phyloP scores from a whole-genome alignment of 2,797 vertebrate genomes.

The Pelobates cultripes region DNA sequence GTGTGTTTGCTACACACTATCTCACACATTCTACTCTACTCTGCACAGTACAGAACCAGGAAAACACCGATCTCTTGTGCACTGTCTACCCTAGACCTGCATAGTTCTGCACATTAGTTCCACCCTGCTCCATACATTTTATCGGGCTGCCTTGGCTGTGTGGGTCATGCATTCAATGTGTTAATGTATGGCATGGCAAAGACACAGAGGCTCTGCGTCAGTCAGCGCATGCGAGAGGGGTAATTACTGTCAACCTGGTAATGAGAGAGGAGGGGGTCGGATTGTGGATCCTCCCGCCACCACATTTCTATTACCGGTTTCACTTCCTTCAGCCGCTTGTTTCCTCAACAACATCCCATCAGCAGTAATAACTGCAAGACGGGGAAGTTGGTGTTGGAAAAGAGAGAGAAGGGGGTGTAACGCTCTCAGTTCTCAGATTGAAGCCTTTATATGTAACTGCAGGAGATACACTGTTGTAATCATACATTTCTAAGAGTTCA shows the following conservation, averaged over 20 bases:
- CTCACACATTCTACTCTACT: no score
- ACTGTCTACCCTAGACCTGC: not conserved
- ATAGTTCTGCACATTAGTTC: not conserved
- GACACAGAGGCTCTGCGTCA: slow-evolving; percentile 44
- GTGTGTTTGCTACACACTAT: no score
- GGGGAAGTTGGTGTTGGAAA: slow-evolving; percentile 26
- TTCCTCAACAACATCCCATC: slow-evolving; percentile 45
- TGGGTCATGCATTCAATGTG: slow-evolving; percentile 19
- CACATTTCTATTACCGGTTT: slow-evolving; percentile 45
- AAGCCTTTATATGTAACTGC: slow-evolving; percentile 1
- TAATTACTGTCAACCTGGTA: slow-evolving; percentile 53
- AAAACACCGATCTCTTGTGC: no score
- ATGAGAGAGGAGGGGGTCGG: slow-evolving; percentile 50
- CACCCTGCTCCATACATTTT: not conserved
- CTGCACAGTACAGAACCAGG: no score
- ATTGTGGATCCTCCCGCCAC: slow-evolving; percentile 34
- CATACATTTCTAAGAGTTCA: not conserved
- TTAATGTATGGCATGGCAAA: slow-evolving; percentile 40
- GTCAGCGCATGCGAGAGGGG: slow-evolving; percentile 45
- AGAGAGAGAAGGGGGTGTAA: not conserved
- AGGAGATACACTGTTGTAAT: not conserved
- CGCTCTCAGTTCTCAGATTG: not conserved
- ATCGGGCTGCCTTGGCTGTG: not conserved
- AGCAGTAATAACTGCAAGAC: slow-evolving; percentile 38
- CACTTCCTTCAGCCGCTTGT: slow-evolving; percentile 47